phyloP scores from a whole-genome alignment of 2,888 invertebrate genomes.

The Tetragonisca angustula region DNA sequence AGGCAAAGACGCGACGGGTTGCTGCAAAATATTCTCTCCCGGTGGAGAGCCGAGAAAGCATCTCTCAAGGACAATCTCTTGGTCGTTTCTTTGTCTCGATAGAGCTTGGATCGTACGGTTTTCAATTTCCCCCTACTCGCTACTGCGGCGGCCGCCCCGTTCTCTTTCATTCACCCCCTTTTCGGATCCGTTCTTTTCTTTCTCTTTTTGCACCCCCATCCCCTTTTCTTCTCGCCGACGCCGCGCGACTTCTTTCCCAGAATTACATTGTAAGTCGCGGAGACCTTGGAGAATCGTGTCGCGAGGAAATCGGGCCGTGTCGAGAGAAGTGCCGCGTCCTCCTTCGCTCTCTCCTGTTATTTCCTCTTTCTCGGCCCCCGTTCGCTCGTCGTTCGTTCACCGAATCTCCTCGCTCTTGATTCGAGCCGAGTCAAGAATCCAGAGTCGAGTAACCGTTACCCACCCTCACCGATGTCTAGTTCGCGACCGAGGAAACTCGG shows the following conservation, averaged over 20 bases:
- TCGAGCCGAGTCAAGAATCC: conserved; percentile 16
- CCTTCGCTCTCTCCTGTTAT: not conserved
- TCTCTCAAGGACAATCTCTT: conserved; percentile 33
- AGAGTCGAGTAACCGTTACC: conserved; percentile 38
- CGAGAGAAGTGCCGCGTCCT: conserved; percentile 35
- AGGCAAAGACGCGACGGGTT: not conserved
- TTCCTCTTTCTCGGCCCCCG: conserved; percentile 4
- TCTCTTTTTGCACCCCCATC: too few species aligned
- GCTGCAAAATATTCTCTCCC: conserved; percentile 15
- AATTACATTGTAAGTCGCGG: conserved; percentile 50
- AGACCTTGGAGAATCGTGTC: conserved; percentile 59
- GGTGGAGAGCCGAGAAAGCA: not conserved
- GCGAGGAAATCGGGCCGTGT: conserved; percentile 52
- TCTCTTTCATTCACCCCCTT: conserved; percentile 44
- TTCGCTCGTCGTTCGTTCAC: not conserved
- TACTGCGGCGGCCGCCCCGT: conserved; percentile 19
- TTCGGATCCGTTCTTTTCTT: not conserved
- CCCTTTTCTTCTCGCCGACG: conserved; percentile 24
- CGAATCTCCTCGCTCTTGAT: conserved; percentile 18
- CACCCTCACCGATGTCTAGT: not conserved
- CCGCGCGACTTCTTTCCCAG: conserved; percentile 45
- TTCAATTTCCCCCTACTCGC: conserved; percentile 50
- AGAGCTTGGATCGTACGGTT: conserved; percentile 19
- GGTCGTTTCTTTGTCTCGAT: conserved; percentile 36
- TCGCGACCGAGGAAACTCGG: conserved; percentile 23